Conservation (phyloP, 2,888 invertebrate species). For the Leptura quadrifasciata region DNA sequence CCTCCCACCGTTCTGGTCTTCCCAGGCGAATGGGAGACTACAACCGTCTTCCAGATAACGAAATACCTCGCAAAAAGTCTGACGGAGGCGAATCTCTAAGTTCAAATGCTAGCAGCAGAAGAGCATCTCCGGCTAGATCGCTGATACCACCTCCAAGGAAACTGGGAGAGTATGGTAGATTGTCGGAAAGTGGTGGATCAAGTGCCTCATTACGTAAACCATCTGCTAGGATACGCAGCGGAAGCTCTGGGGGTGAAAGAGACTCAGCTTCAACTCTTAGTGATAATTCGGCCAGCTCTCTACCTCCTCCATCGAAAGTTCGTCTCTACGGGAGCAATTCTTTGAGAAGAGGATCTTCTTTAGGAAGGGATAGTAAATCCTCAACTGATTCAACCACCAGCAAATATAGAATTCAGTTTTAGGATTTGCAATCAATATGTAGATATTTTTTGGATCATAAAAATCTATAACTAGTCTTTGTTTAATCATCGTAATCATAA, state of each 20-base stretch:
- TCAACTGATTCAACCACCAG: slow-evolving; percentile 76
- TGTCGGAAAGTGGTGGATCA: slow-evolving; percentile 75
- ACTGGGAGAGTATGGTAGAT: slow-evolving; percentile 77
- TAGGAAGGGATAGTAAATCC: slow-evolving; percentile 76
- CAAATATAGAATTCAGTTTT: slow-evolving; percentile 86
- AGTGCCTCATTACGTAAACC: slow-evolving; percentile 69
- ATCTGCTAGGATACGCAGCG: slow-evolving; percentile 70
- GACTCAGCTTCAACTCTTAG: slow-evolving; percentile 77
- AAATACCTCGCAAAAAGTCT: slow-evolving; percentile 72
- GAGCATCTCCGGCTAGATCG: slow-evolving; percentile 74
- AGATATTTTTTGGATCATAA: slow-evolving; percentile 23
- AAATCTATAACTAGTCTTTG: neutral
- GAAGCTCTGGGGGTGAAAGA: slow-evolving; percentile 74
- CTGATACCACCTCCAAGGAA: slow-evolving; percentile 76
- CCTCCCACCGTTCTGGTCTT: slow-evolving; percentile 73
- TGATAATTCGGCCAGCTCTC: slow-evolving; percentile 76
- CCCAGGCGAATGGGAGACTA: slow-evolving; percentile 79
- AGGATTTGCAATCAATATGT: slow-evolving; percentile 57
- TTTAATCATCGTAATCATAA: neutral
- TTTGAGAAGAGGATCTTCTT: slow-evolving; percentile 77
- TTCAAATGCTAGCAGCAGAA: slow-evolving; percentile 71
- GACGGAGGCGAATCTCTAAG: slow-evolving; percentile 71
- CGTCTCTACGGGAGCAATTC: slow-evolving; percentile 69
- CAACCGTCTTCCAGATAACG: slow-evolving; percentile 78
- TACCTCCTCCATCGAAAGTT: slow-evolving; percentile 80